Evolutionary conservation across 2,888 invertebrate species (phyloP).

Genomic region (Acanthopleura granulata): DNA sequence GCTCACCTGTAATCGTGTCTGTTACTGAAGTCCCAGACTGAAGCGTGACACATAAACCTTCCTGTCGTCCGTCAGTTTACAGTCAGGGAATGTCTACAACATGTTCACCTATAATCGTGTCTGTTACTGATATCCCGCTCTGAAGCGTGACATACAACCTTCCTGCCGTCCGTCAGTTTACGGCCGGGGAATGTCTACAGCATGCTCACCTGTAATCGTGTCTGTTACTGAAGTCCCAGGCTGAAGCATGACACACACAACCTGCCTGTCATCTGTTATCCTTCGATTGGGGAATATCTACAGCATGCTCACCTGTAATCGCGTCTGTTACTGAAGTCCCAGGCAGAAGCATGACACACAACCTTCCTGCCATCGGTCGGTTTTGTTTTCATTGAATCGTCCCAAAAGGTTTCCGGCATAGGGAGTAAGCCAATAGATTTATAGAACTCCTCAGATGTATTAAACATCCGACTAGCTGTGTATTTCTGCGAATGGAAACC

Average conservation of each 20-base stretch:
- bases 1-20: slow-evolving; percentile 44
- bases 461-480: slow-evolving; percentile 73
- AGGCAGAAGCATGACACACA: slow-evolving; percentile 81
- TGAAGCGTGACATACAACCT: slow-evolving; percentile 78
- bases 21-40: slow-evolving; percentile 59
- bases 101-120: slow-evolving; percentile 76
- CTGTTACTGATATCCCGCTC: slow-evolving; percentile 91
- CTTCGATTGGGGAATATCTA: slow-evolving; percentile 49
- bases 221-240: slow-evolving; percentile 90
- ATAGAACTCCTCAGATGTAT: slow-evolving; percentile 65
- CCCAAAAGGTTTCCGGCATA: slow-evolving; percentile 88
- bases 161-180: slow-evolving; percentile 78
- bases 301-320: slow-evolving; percentile 74
- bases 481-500: slow-evolving; percentile 63
- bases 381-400: slow-evolving; percentile 82
- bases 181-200: background rate
- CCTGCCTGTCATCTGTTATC: slow-evolving; percentile 78
- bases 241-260: slow-evolving; percentile 79
- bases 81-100: no score
- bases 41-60: slow-evolving; percentile 27
- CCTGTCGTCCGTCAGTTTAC: slow-evolving; percentile 77
- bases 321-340: slow-evolving; percentile 88
- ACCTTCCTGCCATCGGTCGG: slow-evolving; percentile 78
- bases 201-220: slow-evolving; percentile 84
- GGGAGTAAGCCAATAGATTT: slow-evolving; percentile 75